Evolutionary conservation across 2,113 vertebrate genomes (phyloP).

Genomic region (Myotis lucifugus): DNA sequence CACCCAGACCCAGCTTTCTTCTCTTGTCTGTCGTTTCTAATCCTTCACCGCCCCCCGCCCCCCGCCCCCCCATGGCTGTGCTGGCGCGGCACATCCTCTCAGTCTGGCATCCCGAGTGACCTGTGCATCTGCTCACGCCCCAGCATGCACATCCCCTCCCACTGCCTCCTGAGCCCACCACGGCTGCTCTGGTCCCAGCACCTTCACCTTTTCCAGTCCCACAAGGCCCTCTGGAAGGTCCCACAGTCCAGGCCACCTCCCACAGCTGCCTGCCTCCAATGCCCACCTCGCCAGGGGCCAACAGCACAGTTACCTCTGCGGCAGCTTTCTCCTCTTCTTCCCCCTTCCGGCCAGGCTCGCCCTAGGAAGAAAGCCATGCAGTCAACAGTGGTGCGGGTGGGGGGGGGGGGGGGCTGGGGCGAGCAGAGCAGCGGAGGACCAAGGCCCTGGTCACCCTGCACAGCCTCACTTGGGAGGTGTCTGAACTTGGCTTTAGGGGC

Average conservation of each 20-base stretch:
- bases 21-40: too few species aligned
- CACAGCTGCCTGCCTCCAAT: neutral
- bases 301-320: conserved; percentile 82
- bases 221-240: neutral
- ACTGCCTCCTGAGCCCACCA: neutral
- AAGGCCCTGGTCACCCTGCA: rapidly evolving
- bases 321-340: conserved; percentile 87
- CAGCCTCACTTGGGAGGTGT: too few species aligned
- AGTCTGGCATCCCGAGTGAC: neutral
- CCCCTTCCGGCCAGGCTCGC: conserved; percentile 89
- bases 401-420: rapidly evolving
- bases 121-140: neutral
- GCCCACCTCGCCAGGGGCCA: neutral
- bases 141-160: neutral
- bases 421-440: neutral
- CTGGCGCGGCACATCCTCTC: too few species aligned
- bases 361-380: conserved; percentile 79
- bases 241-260: neutral
- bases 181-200: neutral
- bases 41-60: too few species aligned
- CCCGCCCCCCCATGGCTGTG: too few species aligned
- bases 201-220: neutral
- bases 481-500: neutral
- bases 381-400: rapidly evolving
- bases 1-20: too few species aligned